These are phyloP conservation scores for Pungitius pungitius DNA, from an alignment of 2,113 vertebrate genomes.

Conservation along the genomic window DNA sequence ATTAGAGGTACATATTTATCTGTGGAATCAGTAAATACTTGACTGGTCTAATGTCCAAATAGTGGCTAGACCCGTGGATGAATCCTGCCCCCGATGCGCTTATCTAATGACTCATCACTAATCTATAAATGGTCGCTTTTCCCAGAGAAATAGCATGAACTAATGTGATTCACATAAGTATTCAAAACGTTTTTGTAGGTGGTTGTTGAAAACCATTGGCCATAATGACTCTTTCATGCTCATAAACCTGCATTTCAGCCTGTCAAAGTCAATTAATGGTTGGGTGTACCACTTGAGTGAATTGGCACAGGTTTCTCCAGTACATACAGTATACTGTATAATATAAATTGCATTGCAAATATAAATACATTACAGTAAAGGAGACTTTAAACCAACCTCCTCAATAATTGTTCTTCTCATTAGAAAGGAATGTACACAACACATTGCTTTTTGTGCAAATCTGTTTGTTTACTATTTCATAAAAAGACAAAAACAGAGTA, in stretches of 20 bases:
- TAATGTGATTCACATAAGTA: conserved; percentile 28
- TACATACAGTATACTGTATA: neutral
- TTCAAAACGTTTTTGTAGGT: neutral
- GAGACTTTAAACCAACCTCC: neutral
- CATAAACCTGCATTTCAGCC: conserved; percentile 10
- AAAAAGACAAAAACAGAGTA: too few species aligned
- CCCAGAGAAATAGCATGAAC: conserved; percentile 25
- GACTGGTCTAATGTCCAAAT: conserved; percentile 1
- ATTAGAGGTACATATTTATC: neutral
- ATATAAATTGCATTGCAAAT: neutral
- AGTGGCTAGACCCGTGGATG: conserved; percentile 13
- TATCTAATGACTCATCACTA: conserved; percentile 59
- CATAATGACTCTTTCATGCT: conserved; percentile 11
- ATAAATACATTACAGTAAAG: neutral
- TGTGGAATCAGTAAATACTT: neutral
- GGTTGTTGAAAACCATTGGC: conserved; percentile 10
- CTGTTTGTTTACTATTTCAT: too few species aligned
- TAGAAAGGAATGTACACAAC: neutral
- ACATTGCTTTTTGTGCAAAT: neutral
- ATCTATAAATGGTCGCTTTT: conserved; percentile 56
- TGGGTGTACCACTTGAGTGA: neutral
- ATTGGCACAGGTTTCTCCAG: neutral
- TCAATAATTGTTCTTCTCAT: neutral
- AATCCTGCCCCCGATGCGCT: conserved; percentile 31
- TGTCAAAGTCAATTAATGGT: conserved; percentile 4